These are phyloP conservation scores for Calephelis perditalis DNA, from an alignment of 2,888 invertebrate genomes.

Conservation along the genomic window DNA sequence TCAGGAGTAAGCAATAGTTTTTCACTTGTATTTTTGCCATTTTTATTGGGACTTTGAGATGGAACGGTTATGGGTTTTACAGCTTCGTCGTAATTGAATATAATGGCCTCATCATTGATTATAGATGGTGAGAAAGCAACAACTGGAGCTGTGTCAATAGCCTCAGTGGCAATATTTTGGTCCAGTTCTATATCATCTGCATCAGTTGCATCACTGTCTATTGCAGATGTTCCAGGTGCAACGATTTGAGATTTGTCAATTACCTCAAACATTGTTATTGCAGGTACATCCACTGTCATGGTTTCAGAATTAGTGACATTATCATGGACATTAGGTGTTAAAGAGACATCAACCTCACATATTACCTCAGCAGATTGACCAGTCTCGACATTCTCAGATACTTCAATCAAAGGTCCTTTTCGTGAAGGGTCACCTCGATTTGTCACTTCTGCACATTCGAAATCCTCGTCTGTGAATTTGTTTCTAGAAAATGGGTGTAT, in stretches of 20 bases:
- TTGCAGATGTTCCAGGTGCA: slow-evolving; percentile 10
- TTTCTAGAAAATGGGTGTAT: slow-evolving; percentile 18
- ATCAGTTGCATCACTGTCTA: slow-evolving; percentile 12
- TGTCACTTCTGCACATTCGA: slow-evolving; percentile 20
- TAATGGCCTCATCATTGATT: slow-evolving; percentile 5
- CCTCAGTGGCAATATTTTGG: slow-evolving; percentile 7
- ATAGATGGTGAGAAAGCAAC: background rate
- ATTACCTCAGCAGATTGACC: slow-evolving; percentile 4
- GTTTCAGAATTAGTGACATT: background rate
- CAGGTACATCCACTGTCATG: slow-evolving; percentile 11
- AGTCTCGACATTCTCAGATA: slow-evolving; percentile 5
- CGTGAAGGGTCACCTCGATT: slow-evolving; percentile 1
- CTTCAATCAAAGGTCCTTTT: slow-evolving; percentile 4
- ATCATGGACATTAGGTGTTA: background rate
- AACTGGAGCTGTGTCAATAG: slow-evolving; percentile 15
- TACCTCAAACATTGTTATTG: slow-evolving; percentile 11
- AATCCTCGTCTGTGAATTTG: slow-evolving; percentile 18
- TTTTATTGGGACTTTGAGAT: too few species aligned
- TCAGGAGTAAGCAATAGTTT: too few species aligned
- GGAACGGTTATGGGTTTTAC: too few species aligned
- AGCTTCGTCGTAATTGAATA: background rate
- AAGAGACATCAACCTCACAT: slow-evolving; percentile 7
- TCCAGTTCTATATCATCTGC: slow-evolving; percentile 10
- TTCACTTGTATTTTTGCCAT: too few species aligned
- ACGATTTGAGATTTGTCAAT: slow-evolving; percentile 12